phyloP scores from a whole-genome alignment of 2,888 invertebrate species.

The Lochmaea capreae region DNA sequence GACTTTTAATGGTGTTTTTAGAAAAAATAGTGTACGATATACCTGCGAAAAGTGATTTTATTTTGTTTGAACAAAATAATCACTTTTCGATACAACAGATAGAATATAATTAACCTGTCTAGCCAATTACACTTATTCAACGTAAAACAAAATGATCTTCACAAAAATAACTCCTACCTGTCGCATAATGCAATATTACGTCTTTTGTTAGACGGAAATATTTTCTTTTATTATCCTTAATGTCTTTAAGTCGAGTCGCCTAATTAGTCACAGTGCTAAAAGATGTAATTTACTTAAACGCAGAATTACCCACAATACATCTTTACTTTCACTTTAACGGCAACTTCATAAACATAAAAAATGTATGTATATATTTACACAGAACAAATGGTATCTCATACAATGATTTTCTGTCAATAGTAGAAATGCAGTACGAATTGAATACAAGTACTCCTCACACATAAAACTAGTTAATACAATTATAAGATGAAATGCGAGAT shows the following conservation, averaged over 20 bases:
- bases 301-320: not conserved
- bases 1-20: no score
- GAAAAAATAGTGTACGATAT: no score
- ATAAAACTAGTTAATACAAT: no score
- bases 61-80: no score
- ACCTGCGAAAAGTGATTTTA: no score
- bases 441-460: not conserved
- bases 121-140: no score
- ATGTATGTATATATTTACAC: not conserved
- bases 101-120: no score
- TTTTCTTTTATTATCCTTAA: not conserved
- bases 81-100: no score
- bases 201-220: not conserved
- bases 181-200: not conserved
- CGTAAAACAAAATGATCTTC: no score
- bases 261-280: slow-evolving; percentile 1
- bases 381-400: not conserved
- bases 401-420: not conserved
- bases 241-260: not conserved
- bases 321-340: not conserved
- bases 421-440: not conserved
- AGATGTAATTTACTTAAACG: not conserved
- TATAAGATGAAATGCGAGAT: no score
- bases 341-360: not conserved
- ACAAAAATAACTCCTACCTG: no score